A percentile compares a stretch with the other conserved stretches of the same genome.
phyloP scores from a whole-genome alignment of 2,797 vertebrate species.

The Sparidentex hasta region DNA sequence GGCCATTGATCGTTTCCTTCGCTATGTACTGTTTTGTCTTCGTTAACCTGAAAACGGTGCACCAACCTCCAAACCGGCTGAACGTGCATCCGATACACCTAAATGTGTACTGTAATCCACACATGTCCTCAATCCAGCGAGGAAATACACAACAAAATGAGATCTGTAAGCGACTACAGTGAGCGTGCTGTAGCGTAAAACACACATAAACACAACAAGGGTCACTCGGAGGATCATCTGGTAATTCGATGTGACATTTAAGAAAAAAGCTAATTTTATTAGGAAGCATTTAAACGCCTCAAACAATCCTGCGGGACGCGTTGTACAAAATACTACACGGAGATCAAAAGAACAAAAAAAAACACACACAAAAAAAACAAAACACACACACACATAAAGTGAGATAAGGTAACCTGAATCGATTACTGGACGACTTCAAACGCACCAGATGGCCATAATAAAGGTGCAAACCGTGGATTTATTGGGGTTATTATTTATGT shows the following conservation, averaged over 20 bases:
- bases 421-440: not conserved
- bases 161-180: not conserved
- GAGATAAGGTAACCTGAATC: not conserved
- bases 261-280: not conserved
- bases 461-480: not conserved
- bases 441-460: not conserved
- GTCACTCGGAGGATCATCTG: not conserved
- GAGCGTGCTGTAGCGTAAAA: slow-evolving; percentile 1
- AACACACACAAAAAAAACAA: not conserved
- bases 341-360: not conserved
- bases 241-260: too few relatives aligned
- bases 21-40: slow-evolving; percentile 62
- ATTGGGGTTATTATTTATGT: slow-evolving; percentile 26
- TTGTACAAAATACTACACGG: not conserved
- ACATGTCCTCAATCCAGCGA: not conserved
- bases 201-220: not conserved
- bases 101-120: not conserved
- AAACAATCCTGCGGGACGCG: too few relatives aligned
- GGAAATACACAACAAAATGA: not conserved
- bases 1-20: slow-evolving; percentile 67
- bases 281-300: not conserved
- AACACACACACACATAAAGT: not conserved
- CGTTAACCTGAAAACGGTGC: slow-evolving; percentile 48
- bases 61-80: slow-evolving; percentile 44
- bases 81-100: not conserved